Conservation (phyloP, 1,140 invertebrate genomes). For the Agraylea sexmaculata region DNA sequence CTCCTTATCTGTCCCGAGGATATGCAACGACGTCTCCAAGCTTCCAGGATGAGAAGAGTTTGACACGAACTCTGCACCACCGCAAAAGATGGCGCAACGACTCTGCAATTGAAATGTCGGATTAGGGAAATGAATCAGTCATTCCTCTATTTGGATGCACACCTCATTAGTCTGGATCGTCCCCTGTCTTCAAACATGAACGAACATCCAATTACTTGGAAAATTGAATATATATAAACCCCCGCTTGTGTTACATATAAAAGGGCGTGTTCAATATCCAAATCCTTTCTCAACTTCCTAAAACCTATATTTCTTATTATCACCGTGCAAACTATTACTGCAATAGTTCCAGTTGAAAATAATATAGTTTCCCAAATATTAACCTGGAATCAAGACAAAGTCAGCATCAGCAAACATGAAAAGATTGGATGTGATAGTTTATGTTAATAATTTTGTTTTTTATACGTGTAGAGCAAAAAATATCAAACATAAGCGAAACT, state of each 20-base stretch:
- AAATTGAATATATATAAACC: slow-evolving; percentile 55
- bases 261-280: slow-evolving; percentile 56
- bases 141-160: slow-evolving; percentile 4
- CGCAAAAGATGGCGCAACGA: slow-evolving; percentile 24
- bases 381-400: slow-evolving; percentile 24
- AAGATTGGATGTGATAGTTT: too few relatives aligned
- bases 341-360: slow-evolving; percentile 42
- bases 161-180: slow-evolving; percentile 14
- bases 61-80: slow-evolving; percentile 41
- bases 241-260: slow-evolving; percentile 56
- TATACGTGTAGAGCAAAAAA: too few relatives aligned
- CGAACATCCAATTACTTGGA: slow-evolving; percentile 49
- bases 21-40: slow-evolving; percentile 55
- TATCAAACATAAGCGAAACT: too few relatives aligned
- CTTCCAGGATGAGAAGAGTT: slow-evolving; percentile 73
- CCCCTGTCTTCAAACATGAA: slow-evolving; percentile 24
- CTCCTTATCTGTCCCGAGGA: slow-evolving; percentile 44
- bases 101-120: slow-evolving; percentile 18
- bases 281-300: slow-evolving; percentile 23
- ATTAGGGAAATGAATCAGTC: slow-evolving; percentile 1
- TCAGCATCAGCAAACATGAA: not conserved
- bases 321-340: slow-evolving; percentile 40
- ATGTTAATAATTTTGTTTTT: too few relatives aligned
- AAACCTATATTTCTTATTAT: slow-evolving; percentile 33
- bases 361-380: slow-evolving; percentile 50